Conservation (phyloP, 2,113 vertebrate species). For the Notiomystis cincta region DNA sequence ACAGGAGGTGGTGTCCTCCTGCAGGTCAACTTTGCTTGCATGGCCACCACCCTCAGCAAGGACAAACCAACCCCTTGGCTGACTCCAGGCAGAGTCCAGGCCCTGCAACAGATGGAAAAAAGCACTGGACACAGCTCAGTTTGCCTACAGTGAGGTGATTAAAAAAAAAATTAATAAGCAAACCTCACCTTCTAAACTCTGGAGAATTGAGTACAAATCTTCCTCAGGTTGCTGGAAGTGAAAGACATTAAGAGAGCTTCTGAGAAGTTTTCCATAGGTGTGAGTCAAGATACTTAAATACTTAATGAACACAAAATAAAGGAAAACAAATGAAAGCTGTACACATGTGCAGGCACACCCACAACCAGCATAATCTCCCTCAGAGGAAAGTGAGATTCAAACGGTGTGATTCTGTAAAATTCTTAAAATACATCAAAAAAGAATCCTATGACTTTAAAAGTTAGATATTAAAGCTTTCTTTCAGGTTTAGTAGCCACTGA, state of each 20-base stretch:
- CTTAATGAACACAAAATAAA: not conserved
- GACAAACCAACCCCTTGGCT: not conserved
- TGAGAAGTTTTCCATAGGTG: not conserved
- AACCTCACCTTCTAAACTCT: not conserved
- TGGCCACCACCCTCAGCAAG: accelerated
- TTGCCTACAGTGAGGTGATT: not conserved
- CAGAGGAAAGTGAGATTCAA: not conserved
- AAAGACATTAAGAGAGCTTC: not conserved
- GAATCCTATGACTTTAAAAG: not conserved
- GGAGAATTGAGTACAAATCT: not conserved
- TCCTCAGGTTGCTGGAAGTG: not conserved
- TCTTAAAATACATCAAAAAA: not conserved
- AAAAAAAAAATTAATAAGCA: not conserved
- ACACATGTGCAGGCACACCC: not conserved
- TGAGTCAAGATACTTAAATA: not conserved
- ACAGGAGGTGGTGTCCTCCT: not conserved
- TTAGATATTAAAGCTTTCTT: not conserved
- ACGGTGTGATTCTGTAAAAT: not conserved
- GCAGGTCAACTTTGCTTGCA: not conserved
- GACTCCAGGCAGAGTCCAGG: not conserved
- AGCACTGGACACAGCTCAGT: not conserved
- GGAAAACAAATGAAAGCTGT: not conserved
- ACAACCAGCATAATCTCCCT: not conserved
- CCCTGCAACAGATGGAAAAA: not conserved
- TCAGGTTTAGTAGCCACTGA: not conserved